Percentiles rank a stretch among this genome's conserved stretches.
phyloP scores from a whole-genome alignment of 2,113 vertebrate genomes.

The Pontoporia blainvillei region DNA sequence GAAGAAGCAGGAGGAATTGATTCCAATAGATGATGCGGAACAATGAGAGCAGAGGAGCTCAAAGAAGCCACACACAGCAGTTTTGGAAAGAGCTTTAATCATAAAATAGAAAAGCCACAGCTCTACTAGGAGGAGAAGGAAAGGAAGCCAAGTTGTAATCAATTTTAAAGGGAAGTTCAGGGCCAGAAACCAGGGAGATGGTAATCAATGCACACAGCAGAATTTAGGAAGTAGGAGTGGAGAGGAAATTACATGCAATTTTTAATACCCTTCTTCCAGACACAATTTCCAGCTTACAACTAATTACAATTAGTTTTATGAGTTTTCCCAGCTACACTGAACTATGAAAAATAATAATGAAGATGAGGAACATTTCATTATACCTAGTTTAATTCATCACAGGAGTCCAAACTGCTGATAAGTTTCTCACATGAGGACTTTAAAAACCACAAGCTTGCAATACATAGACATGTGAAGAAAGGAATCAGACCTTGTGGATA shows the following conservation, averaged over 20 bases:
- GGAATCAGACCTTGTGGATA: not conserved
- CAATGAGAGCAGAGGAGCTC: not conserved
- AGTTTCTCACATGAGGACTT: not conserved
- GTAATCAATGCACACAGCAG: not conserved
- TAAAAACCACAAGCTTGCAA: not conserved
- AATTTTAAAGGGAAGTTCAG: not conserved
- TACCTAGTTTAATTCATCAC: not conserved
- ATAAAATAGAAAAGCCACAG: not conserved
- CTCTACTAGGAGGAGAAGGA: not conserved
- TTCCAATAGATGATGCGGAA: not conserved
- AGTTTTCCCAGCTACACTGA: not conserved
- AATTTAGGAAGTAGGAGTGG: not conserved
- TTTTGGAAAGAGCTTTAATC: not conserved
- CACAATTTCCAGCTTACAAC: not conserved
- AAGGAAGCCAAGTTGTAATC: not conserved
- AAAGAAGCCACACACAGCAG: not conserved
- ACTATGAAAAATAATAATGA: slow-evolving; percentile 22
- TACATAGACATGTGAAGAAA: not conserved
- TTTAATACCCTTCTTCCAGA: not conserved
- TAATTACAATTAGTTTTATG: slow-evolving; percentile 14
- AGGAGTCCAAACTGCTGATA: not conserved
- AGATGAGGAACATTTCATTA: slow-evolving; percentile 11
- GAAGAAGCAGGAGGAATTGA: not conserved
- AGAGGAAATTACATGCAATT: not conserved
- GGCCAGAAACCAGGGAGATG: not conserved